Percentiles rank a stretch among this genome's conserved stretches.
Conservation (phyloP, 2,797 vertebrate genomes). For the Hozukius guyotensis region DNA sequence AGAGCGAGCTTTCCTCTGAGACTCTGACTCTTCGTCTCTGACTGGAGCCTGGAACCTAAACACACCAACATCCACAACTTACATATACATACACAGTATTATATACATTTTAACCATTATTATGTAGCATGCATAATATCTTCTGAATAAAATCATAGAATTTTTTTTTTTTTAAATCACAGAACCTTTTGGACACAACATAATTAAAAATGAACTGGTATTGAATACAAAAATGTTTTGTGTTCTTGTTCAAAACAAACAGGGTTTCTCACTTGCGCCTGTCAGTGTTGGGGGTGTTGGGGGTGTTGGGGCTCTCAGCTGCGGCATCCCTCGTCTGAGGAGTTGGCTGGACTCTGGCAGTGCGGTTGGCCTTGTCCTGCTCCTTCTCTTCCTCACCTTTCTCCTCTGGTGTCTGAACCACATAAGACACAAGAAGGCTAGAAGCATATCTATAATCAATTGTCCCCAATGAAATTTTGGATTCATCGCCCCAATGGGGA, state of each 20-base stretch:
- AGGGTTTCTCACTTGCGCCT: conserved; percentile 75
- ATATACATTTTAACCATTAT: not conserved
- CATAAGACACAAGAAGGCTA: not conserved
- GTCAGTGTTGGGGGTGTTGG: conserved; percentile 64
- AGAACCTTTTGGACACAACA: not conserved
- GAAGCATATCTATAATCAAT: not conserved
- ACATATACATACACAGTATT: not conserved
- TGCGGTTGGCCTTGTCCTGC: conserved; percentile 77
- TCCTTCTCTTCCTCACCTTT: conserved; percentile 74
- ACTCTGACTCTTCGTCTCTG: conserved; percentile 92
- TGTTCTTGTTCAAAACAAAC: not conserved
- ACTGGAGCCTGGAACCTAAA: conserved; percentile 89
- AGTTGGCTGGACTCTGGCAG: conserved; percentile 82
- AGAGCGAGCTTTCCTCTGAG: conserved; percentile 92
- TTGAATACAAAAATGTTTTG: not conserved
- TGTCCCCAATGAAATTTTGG: not conserved
- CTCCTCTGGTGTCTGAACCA: conserved; percentile 75
- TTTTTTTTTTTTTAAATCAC: not conserved
- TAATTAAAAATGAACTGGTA: not conserved
- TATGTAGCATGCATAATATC: not conserved
- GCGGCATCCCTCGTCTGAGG: conserved; percentile 69
- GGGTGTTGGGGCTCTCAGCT: conserved; percentile 75
- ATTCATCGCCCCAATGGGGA: not conserved
- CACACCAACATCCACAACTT: not conserved
- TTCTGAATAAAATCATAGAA: not conserved